Evolutionary conservation across 2,797 vertebrate species (phyloP), one percentile per base, ranked within the genome.

Genomic region (Acanthurus leucopareius): DNA sequence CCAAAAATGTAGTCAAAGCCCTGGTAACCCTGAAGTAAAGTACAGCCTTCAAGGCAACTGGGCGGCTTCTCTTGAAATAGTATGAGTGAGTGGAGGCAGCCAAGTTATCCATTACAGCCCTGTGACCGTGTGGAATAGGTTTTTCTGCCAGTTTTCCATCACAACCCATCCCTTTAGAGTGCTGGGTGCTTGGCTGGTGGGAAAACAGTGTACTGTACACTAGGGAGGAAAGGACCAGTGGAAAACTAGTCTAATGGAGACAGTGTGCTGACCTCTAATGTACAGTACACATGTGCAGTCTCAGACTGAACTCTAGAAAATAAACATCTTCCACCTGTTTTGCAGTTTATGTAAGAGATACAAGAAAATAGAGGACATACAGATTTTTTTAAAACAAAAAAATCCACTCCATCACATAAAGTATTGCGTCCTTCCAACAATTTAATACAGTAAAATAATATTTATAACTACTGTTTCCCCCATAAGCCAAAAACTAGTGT

Each of bases 71-170:
- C 93, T 91, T 76, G 86, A 95, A 95, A 96, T 95, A 95, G 93
- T 91, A 82, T 56, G 71, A 82, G 76, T 40, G 77, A 90, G 85
- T 48, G 28, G 82, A 93, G 87, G 84, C 86, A 61, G 92, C 93
- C 89, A 92, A 93, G 86, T 93, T 94, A 91, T 94, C 89, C 93
- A 94, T 95, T 94, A 94, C 66, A 38, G 85, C 81, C 79, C 87
- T 91, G 85, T 79, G 87, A 91, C 91, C 92, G 88, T 93, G 91
- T 92, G 91, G 93, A 93, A 93, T 85, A 90, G 80, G 79, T 89
- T 93, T 92, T 90, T 83, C 78, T 85, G 89, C 92, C 91, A 90
- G 92, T 89, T 95, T 95, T 94, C 93, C 93, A 95, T 91, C 92
- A 88, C 90, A 91, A 91, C 92, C 87, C 90, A 83, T 93, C 91